These are phyloP conservation scores for human DNA, from an alignment of 2,113 vertebrate species.

Conservation along the genomic window DNA sequence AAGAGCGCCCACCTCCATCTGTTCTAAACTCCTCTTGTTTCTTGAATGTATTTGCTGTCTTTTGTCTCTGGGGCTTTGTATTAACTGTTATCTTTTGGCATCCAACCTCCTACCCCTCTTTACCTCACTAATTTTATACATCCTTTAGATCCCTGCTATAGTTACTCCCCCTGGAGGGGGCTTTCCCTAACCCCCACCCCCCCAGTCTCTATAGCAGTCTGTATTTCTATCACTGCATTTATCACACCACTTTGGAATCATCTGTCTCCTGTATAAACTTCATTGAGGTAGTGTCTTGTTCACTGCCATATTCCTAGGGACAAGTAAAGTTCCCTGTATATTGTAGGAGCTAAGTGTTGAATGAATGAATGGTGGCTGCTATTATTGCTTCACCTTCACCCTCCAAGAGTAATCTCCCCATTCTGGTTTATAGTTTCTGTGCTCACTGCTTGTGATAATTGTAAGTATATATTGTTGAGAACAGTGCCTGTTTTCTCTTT, in stretches of 20 bases:
- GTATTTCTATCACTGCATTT: neutral
- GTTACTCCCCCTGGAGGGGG: neutral
- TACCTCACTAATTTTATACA: neutral
- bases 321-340: neutral
- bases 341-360: conserved; percentile 9
- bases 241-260: conserved; percentile 1
- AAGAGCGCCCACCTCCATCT: neutral
- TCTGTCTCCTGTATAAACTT: neutral
- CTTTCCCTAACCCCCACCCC: neutral
- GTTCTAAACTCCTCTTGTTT: conserved; percentile 39
- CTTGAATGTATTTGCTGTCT: conserved; percentile 36
- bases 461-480: neutral
- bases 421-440: conserved; percentile 40
- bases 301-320: neutral
- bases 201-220: neutral
- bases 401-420: neutral
- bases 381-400: conserved; percentile 16
- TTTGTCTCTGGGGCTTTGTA: conserved; percentile 29
- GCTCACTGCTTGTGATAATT: conserved; percentile 14
- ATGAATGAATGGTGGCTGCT: conserved; percentile 30
- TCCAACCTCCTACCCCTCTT: neutral
- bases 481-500: conserved; percentile 14
- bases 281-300: neutral
- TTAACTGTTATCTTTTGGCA: conserved; percentile 19
- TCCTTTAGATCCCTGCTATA: neutral